Base-by-base conservation (phyloP, 2,797 vertebrate species). In the Mus minutoides region DNA sequence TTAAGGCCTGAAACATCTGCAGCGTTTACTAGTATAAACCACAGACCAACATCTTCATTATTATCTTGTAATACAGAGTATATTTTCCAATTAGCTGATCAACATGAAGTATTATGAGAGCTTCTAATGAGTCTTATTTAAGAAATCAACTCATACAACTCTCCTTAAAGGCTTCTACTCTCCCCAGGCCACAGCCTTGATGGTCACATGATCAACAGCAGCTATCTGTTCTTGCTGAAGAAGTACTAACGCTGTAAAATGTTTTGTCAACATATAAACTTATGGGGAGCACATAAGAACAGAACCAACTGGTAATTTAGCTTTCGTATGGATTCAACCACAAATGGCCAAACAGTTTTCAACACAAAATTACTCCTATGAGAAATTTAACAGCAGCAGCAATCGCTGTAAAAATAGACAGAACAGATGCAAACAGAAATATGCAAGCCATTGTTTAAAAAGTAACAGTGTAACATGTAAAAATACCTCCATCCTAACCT, bases 211-310 rank as follows among this genome's bases (percentile, higher is more conserved):
- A 93, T 31, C 76, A 71, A 58, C 8, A 86, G 85, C 78, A 88
- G 80, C 8, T 49, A 88, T 52, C 31, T 73, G 19, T 49, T 64
- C 21, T 54, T 83, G 90, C 24, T 19, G 75, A 78, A 49, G 73
- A 52, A 93, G 90, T 54, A 62, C 49, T 46, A 69, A 94, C 40
- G n/a, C 86, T 52, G 6, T 52, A 40, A 94, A 96, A 84, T 54
- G 60, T 64, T 88, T 92, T 94, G 83, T 96, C 90, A 89, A 52
- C 71, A 93, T 62, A 71, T 75, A 87, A 96, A 95, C 43, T 87
- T 89, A 86, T 7, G 22, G 46, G 60, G 87, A 94, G 62, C 56
- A 75, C 52, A 67, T 26, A 73, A 95, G 19, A 82, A 54, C 0
- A 92, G 58, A 94, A 78, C 31, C 77, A 97, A 73, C 37, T 60